Evolutionary conservation across 1,140 invertebrate genomes (phyloP).

Genomic region (Cepaea nemoralis): DNA sequence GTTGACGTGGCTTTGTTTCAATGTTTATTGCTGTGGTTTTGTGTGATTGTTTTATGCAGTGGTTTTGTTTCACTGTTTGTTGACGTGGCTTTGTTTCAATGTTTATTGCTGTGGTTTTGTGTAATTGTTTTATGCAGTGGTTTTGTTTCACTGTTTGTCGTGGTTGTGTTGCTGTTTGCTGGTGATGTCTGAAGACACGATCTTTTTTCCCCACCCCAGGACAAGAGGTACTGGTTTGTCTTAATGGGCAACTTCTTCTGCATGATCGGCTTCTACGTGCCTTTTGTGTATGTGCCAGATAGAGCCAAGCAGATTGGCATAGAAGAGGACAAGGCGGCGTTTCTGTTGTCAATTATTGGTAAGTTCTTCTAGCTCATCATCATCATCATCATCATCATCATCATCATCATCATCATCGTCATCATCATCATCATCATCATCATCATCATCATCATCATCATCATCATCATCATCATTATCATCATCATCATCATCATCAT

Average conservation of each 20-base stretch:
- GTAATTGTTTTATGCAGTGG: no score
- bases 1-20: no score
- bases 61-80: no score
- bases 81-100: no score
- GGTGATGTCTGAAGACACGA: no score
- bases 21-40: no score
- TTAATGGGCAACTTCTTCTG: slow-evolving; percentile 92
- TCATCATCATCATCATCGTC: not conserved
- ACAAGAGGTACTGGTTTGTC: slow-evolving; percentile 46
- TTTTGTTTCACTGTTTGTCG: no score
- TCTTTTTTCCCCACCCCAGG: not conserved
- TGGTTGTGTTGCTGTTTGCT: no score
- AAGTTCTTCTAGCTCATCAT: not conserved
- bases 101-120: no score
- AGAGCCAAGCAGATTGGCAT: slow-evolving; percentile 76
- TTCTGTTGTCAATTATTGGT: slow-evolving; percentile 56
- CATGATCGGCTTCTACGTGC: slow-evolving; percentile 92
- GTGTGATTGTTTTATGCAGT: no score
- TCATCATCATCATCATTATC: not conserved
- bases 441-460: not conserved
- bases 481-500: no score
- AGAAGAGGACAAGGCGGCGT: slow-evolving; percentile 43
- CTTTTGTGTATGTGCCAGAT: slow-evolving; percentile 92
- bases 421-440: no score
- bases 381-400: not conserved